Evolutionary conservation across 2,888 invertebrate genomes (phyloP).

Genomic region (Lasioglossum lativentre): DNA sequence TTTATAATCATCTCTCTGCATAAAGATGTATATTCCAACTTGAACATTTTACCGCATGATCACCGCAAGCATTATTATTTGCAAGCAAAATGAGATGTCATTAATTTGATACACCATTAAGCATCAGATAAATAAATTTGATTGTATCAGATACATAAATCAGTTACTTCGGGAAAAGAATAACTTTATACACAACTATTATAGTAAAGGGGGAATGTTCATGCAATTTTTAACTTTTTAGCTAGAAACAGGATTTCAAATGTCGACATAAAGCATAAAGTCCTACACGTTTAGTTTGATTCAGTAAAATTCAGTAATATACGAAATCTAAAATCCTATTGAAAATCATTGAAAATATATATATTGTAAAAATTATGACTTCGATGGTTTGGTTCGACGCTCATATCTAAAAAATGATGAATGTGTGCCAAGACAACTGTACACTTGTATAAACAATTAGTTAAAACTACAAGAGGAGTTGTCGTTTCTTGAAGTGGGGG

Average conservation of each 20-base stretch:
- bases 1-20: conserved; percentile 64
- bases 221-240: background rate
- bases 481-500: too few relatives aligned
- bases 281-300: too few relatives aligned
- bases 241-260: background rate
- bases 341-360: too few relatives aligned
- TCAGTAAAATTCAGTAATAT: too few relatives aligned
- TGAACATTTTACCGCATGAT: conserved; percentile 22
- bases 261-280: background rate
- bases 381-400: too few relatives aligned
- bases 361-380: too few relatives aligned
- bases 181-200: background rate
- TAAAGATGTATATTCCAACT: conserved; percentile 62
- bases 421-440: too few relatives aligned
- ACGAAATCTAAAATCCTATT: too few relatives aligned
- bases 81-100: background rate
- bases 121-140: background rate
- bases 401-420: too few relatives aligned
- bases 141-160: too few relatives aligned
- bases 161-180: background rate
- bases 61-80: conserved; percentile 15
- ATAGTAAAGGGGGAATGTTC: background rate
- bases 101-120: conserved; percentile 1
- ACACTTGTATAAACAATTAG: too few relatives aligned
- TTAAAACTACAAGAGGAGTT: too few relatives aligned